A percentile compares a stretch with the other conserved stretches of the same genome.
Evolutionary conservation across 2,888 invertebrate species (phyloP).

Genomic region (Polydrusus tereticollis): DNA sequence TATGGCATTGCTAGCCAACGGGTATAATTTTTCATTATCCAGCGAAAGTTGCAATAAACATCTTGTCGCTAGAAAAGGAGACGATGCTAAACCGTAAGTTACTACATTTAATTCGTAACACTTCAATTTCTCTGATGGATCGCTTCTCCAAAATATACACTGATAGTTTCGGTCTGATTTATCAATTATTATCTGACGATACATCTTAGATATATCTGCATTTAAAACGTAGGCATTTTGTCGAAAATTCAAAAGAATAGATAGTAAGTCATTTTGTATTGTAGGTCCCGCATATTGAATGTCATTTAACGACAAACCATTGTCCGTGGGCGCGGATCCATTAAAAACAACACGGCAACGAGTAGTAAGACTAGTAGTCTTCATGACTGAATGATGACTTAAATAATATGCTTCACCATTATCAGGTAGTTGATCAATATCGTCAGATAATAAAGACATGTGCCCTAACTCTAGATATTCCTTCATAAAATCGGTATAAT

Average conservation of each 20-base stretch:
- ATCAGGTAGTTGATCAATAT: too few relatives aligned
- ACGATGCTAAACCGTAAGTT: conserved; percentile 50
- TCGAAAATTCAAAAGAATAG: conserved; percentile 49
- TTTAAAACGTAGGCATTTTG: conserved; percentile 32
- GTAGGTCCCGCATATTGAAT: conserved; percentile 13
- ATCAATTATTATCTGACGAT: conserved; percentile 30
- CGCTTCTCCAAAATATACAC: conserved; percentile 37
- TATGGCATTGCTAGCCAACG: conserved; percentile 38
- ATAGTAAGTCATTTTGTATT: conserved; percentile 40
- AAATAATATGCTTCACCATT: too few relatives aligned
- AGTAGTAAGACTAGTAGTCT: conserved; percentile 29
- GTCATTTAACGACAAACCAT: conserved; percentile 33
- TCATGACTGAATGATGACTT: conserved; percentile 52
- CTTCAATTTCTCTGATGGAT: conserved; percentile 22
- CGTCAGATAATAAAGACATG: too few relatives aligned
- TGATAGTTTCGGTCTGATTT: conserved; percentile 24
- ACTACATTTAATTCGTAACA: conserved; percentile 44
- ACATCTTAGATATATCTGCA: conserved; percentile 46
- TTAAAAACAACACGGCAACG: conserved; percentile 51
- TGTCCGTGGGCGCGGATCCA: conserved; percentile 46
- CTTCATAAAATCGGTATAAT: too few relatives aligned
- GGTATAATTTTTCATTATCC: conserved; percentile 27
- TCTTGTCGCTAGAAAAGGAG: conserved; percentile 41
- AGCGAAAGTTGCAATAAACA: conserved; percentile 40
- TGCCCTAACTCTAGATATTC: too few relatives aligned